Percentiles rank a stretch among this genome's conserved stretches.
phyloP scores from a whole-genome alignment of 92 coral and sea anemone genomes.

The Plumapathes pennacea region DNA sequence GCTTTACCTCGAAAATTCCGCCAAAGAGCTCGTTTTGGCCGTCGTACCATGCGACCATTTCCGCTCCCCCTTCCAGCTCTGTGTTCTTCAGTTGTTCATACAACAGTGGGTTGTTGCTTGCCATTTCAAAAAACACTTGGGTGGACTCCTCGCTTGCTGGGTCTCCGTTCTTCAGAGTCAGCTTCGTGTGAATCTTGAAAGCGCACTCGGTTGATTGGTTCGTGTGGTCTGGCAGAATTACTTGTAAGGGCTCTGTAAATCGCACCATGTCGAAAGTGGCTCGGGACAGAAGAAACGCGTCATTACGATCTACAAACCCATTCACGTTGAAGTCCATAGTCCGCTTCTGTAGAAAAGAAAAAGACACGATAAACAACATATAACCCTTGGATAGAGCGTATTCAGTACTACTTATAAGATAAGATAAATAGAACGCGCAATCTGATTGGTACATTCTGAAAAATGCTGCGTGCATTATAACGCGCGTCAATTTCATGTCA shows the following conservation, averaged over 20 bases:
- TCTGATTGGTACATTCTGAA: too few relatives aligned
- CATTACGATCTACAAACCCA: slow-evolving; percentile 56
- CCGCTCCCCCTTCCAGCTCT: slow-evolving; percentile 34
- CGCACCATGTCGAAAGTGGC: slow-evolving; percentile 58
- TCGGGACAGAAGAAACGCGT: slow-evolving; percentile 57
- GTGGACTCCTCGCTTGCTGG: slow-evolving; percentile 21
- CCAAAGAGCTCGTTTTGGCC: slow-evolving; percentile 49
- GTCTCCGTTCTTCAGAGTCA: slow-evolving; percentile 18
- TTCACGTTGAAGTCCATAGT: slow-evolving; percentile 69
- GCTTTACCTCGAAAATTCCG: slow-evolving; percentile 45
- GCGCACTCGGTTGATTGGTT: slow-evolving; percentile 36
- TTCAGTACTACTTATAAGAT: too few relatives aligned
- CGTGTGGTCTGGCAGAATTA: slow-evolving; percentile 50
- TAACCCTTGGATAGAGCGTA: too few relatives aligned
- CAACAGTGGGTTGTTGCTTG: slow-evolving; percentile 16
- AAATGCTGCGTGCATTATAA: too few relatives aligned
- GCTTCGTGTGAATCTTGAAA: slow-evolving; percentile 27
- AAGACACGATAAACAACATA: background rate
- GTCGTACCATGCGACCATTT: slow-evolving; percentile 32
- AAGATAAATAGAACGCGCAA: too few relatives aligned
- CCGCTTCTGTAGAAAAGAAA: slow-evolving; percentile 9
- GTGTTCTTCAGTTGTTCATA: slow-evolving; percentile 36
- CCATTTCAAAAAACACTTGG: slow-evolving; percentile 57
- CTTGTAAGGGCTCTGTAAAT: slow-evolving; percentile 18
- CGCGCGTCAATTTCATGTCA: too few relatives aligned